These are phyloP conservation scores for Diorhabda carinulata DNA, from an alignment of 1,140 invertebrate species.

Conservation along the genomic window DNA sequence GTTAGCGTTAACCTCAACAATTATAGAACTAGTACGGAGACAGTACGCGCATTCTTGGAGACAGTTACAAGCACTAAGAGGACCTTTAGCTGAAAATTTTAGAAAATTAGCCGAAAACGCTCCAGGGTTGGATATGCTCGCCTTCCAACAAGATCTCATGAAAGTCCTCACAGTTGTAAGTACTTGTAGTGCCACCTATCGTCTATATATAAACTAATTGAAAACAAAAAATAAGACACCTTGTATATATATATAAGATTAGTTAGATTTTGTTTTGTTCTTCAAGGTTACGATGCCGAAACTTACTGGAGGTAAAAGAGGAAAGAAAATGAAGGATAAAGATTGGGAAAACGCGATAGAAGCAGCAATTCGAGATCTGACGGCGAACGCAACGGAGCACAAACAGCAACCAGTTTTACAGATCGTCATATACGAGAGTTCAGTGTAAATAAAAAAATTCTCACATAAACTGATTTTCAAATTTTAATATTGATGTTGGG, in stretches of 20 bases:
- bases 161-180: constrained; percentile 62
- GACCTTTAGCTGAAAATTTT: constrained; percentile 74
- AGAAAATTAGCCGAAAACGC: constrained; percentile 70
- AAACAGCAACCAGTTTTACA: constrained; percentile 64
- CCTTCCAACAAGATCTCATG: constrained; percentile 63
- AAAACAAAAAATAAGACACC: too few relatives aligned
- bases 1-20: constrained; percentile 88
- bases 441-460: constrained; percentile 52
- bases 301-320: constrained; percentile 41
- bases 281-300: constrained; percentile 54
- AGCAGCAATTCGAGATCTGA: constrained; percentile 66
- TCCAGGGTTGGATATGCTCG: constrained; percentile 63
- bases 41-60: constrained; percentile 85
- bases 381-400: constrained; percentile 52
- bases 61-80: constrained; percentile 70
- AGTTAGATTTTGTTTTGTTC: neutral
- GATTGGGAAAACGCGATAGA: constrained; percentile 70
- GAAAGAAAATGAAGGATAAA: constrained; percentile 46
- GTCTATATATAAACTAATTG: too few relatives aligned
- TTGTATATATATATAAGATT: too few relatives aligned
- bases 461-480: neutral
- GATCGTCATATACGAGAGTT: constrained; percentile 80
- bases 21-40: constrained; percentile 81
- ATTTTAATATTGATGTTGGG: neutral
- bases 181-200: neutral